Conservation (phyloP, 1,140 invertebrate genomes). For the Metopolophium dirhodum region DNA sequence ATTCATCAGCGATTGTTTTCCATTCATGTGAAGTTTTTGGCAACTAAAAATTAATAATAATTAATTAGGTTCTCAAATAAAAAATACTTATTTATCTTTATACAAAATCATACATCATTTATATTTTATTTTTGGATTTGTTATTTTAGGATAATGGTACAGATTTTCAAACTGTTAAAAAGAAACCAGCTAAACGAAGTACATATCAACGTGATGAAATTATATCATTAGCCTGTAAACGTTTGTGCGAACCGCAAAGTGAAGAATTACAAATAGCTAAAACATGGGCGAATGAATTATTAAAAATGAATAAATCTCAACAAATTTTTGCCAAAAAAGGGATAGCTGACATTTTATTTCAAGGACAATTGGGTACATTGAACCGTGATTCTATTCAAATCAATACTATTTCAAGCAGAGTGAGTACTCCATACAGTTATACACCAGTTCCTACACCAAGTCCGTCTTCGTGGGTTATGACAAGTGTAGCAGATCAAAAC, state of each 20-base stretch:
- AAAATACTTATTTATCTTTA: slow-evolving; percentile 28
- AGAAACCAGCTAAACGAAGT: slow-evolving; percentile 21
- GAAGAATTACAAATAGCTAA: slow-evolving; percentile 22
- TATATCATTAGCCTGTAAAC: slow-evolving; percentile 31
- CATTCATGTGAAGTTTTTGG: slow-evolving; percentile 59
- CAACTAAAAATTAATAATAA: slow-evolving; percentile 58
- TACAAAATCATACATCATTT: slow-evolving; percentile 9
- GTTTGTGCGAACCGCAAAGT: slow-evolving; percentile 23
- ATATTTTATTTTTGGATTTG: background rate
- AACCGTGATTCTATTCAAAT: slow-evolving; percentile 58
- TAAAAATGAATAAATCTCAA: slow-evolving; percentile 55
- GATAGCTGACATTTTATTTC: slow-evolving; percentile 58
- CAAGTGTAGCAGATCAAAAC: slow-evolving; percentile 19
- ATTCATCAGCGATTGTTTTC: slow-evolving; percentile 61
- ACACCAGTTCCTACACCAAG: background rate
- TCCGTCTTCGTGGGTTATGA: slow-evolving; percentile 8
- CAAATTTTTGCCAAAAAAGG: slow-evolving; percentile 59
- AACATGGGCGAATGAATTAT: slow-evolving; percentile 47
- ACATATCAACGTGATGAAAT: slow-evolving; percentile 28
- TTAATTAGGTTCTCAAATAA: slow-evolving; percentile 35
- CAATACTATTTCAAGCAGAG: slow-evolving; percentile 57
- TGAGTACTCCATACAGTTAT: slow-evolving; percentile 29
- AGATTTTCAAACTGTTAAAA: slow-evolving; percentile 40
- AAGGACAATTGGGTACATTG: slow-evolving; percentile 57
- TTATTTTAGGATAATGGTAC: slow-evolving; percentile 4